Evolutionary conservation across 1,140 invertebrate genomes (phyloP), one percentile per base, ranked within the genome.

Genomic region (Lerema accius): DNA sequence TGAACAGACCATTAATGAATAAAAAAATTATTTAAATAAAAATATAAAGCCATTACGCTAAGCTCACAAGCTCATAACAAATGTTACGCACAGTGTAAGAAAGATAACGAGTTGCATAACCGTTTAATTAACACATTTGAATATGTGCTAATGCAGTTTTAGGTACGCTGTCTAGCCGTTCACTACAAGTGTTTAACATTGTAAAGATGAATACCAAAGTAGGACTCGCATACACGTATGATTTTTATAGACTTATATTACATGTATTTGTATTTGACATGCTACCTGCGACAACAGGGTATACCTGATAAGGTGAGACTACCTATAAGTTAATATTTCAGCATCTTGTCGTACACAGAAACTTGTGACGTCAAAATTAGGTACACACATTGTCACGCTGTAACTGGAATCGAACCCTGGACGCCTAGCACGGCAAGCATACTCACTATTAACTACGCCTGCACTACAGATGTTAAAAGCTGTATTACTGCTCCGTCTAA

Each of bases 41-140:
- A 66, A 60, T 48, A 65, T 53, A 42, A 35, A 60, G 42, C 48
- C 17, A 61, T 37, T 37, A 11, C n/a, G 35, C n/a, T 37, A 0
- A 37, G 10, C 35, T 11, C 28, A 32, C 4, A 32, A 9, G 4
- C 9, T 9, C 28, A 32, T 32, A 32, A 32, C 28, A 32, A 32
- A 32, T 32, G 28, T 32, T 37, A 37, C 35, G 35, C 19, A 42
- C 28, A 45, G 37, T 7, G 28, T 26, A 14, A 39, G 6, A 50
- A 10, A 26, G 17, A 51, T 51, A 46, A 62, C 17, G 9, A 51
- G 15, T 45, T 45, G 43, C 60, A 48, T 48, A 48, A 48, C 16
- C 11, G 11, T 23, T 26, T 28, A 48, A 48, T 48, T 48, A 48
- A 28, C 23, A 28, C 45, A 48, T 28, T 48, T 48, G 45, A 48